Conservation (phyloP, 2,113 vertebrate species). For the Odocoileus virginianus region DNA sequence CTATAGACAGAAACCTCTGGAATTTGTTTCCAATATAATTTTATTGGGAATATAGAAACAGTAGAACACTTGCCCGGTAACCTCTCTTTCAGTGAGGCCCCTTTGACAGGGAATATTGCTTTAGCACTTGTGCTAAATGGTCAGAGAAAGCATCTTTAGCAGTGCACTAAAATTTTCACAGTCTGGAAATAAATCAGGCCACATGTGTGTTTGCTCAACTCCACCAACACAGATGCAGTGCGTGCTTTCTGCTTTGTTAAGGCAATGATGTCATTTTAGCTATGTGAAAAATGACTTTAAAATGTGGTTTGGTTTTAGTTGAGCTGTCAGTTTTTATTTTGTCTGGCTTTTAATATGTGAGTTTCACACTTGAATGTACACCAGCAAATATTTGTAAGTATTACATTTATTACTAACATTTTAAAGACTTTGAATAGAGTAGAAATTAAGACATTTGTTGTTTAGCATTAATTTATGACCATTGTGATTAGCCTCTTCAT, state of each 20-base stretch:
- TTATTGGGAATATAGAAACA: background rate
- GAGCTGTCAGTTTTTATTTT: slow-evolving; percentile 71
- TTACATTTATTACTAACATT: slow-evolving; percentile 56
- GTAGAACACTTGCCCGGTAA: background rate
- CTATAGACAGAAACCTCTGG: slow-evolving; percentile 10
- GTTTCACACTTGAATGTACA: slow-evolving; percentile 54
- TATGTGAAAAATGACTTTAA: slow-evolving; percentile 71
- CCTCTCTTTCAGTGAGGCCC: background rate
- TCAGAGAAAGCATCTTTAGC: slow-evolving; percentile 68
- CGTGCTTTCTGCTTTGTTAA: slow-evolving; percentile 55
- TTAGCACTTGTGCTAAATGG: slow-evolving; percentile 44
- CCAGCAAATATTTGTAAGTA: slow-evolving; percentile 47
- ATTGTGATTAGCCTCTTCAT: slow-evolving; percentile 34
- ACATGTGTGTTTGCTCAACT: slow-evolving; percentile 66
- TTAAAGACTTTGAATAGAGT: slow-evolving; percentile 23
- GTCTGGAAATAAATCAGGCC: slow-evolving; percentile 74
- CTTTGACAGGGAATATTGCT: background rate
- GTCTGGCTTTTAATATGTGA: slow-evolving; percentile 38
- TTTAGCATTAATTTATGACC: slow-evolving; percentile 17
- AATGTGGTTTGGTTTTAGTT: slow-evolving; percentile 70
- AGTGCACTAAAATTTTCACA: slow-evolving; percentile 66
- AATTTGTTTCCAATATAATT: background rate
- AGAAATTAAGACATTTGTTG: slow-evolving; percentile 43
- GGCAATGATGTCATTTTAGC: slow-evolving; percentile 74
- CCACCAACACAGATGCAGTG: slow-evolving; percentile 27